Evolutionary conservation across 2,888 invertebrate species (phyloP).

Genomic region (Ectropis crepuscularia): DNA sequence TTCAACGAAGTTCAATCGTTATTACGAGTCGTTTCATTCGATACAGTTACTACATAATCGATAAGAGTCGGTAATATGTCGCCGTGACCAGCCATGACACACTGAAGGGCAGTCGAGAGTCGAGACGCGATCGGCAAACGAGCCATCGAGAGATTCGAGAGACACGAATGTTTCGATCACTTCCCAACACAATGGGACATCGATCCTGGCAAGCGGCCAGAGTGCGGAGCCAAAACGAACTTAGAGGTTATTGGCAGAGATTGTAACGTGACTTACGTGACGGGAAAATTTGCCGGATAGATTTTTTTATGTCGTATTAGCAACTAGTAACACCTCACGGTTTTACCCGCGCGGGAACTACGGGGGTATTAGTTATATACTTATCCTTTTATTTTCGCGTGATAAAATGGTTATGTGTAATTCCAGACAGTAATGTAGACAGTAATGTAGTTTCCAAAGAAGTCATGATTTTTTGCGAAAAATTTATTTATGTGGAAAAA

Average conservation of each 20-base stretch:
- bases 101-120: neutral
- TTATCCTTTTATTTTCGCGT: no score
- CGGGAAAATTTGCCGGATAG: constrained; percentile 8
- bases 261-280: constrained; percentile 29
- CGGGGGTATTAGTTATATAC: no score
- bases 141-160: constrained; percentile 9
- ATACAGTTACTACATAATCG: neutral
- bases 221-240: constrained; percentile 44
- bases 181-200: constrained; percentile 22
- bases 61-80: neutral
- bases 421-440: no score
- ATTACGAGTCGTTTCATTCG: no score
- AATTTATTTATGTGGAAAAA: no score
- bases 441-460: no score
- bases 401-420: no score
- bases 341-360: no score
- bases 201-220: constrained; percentile 19
- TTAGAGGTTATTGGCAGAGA: constrained; percentile 57
- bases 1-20: no score
- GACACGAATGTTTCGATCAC: neutral
- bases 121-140: neutral
- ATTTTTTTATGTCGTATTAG: neutral
- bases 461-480: no score
- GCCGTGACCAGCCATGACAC: constrained; percentile 21
- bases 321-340: no score